These are phyloP conservation scores for Danaus plexippus DNA, from an alignment of 1,140 invertebrate species.

Conservation along the genomic window DNA sequence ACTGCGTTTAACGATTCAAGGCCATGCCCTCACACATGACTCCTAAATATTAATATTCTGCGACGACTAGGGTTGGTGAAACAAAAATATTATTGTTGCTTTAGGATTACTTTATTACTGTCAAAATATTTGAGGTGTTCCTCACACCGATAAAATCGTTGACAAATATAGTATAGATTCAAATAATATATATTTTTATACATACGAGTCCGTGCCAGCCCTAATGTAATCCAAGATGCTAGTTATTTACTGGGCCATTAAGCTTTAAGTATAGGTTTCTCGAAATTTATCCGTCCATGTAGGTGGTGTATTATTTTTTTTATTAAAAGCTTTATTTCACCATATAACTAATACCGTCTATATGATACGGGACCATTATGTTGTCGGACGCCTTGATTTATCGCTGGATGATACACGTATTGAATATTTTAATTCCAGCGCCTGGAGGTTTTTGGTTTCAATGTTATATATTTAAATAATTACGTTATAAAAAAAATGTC, in stretches of 20 bases:
- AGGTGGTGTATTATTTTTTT: conserved; percentile 27
- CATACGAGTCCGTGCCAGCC: conserved; percentile 18
- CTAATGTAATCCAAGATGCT: conserved; percentile 26
- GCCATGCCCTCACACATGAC: no score
- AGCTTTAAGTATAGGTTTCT: conserved; percentile 45
- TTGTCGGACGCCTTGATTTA: conserved; percentile 23
- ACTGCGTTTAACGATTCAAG: no score
- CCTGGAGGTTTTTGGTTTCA: no score
- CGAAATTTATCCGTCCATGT: conserved; percentile 39
- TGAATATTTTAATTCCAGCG: neutral
- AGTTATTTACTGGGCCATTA: conserved; percentile 44
- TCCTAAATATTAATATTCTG: conserved; percentile 43
- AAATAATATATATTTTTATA: no score
- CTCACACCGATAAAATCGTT: no score
- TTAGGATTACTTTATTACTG: conserved; percentile 3
- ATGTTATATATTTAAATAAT: no score
- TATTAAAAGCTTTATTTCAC: conserved; percentile 9
- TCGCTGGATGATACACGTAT: conserved; percentile 11
- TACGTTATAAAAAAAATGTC: no score
- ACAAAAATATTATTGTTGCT: conserved; percentile 5
- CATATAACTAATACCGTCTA: conserved; percentile 4
- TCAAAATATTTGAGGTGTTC: no score
- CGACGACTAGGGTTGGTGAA: conserved; percentile 15
- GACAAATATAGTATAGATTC: no score
- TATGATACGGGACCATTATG: conserved; percentile 13